Percentiles rank a stretch among this genome's conserved stretches.
phyloP scores from a whole-genome alignment of 2,888 invertebrate genomes.

The Harpalus rufipes region DNA sequence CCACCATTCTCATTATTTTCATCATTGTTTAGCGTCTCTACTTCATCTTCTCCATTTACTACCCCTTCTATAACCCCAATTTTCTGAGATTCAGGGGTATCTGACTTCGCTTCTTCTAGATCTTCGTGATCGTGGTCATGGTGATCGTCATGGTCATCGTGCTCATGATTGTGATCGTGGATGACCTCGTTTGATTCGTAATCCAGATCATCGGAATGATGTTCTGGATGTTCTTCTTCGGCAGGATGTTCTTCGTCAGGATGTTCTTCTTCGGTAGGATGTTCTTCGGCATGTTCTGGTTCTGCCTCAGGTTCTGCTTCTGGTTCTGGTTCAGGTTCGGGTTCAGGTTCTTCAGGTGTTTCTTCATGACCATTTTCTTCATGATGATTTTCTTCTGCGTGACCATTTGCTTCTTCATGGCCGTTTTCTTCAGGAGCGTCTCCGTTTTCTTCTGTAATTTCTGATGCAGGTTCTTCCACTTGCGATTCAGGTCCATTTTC shows the following conservation, averaged over 20 bases:
- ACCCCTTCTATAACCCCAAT: constrained; percentile 75
- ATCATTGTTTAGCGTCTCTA: constrained; percentile 77
- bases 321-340: constrained; percentile 57
- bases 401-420: constrained; percentile 66
- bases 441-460: constrained; percentile 69
- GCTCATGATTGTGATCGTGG: constrained; percentile 67
- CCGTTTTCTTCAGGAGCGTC: constrained; percentile 69
- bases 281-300: too few species aligned
- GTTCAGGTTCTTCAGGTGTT: constrained; percentile 67
- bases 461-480: constrained; percentile 68
- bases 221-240: constrained; percentile 45
- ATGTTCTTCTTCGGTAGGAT: constrained; percentile 68
- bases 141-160: too few species aligned
- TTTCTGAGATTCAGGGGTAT: constrained; percentile 69
- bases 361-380: constrained; percentile 68
- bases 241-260: constrained; percentile 69
- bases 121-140: constrained; percentile 64
- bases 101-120: constrained; percentile 68
- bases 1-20: constrained; percentile 76
- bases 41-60: constrained; percentile 76
- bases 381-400: constrained; percentile 55
- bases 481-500: constrained; percentile 68
- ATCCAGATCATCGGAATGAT: constrained; percentile 59
- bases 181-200: constrained; percentile 70
- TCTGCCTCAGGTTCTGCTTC: constrained; percentile 69